Evolutionary conservation across 2,888 invertebrate species (phyloP).

Genomic region (Stenchaetothrips biformis): DNA sequence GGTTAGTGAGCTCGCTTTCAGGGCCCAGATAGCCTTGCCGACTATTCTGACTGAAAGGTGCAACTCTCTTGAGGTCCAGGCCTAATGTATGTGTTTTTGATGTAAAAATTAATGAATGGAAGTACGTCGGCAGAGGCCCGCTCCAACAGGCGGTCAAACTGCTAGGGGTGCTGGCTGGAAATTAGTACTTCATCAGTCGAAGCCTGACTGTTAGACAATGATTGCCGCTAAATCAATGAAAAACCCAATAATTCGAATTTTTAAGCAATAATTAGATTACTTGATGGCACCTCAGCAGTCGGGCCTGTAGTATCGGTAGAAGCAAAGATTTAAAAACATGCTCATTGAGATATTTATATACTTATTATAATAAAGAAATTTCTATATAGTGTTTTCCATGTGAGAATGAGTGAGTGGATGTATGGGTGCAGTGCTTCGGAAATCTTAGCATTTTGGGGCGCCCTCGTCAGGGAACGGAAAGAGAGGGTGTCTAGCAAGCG

Average conservation of each 20-base stretch:
- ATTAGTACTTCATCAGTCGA: conserved; percentile 20
- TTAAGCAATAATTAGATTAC: conserved; percentile 18
- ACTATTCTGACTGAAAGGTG: conserved; percentile 19
- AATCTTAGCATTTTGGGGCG: conserved; percentile 22
- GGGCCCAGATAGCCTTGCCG: conserved; percentile 16
- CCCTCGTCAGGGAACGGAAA: conserved; percentile 13
- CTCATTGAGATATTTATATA: conserved; percentile 22
- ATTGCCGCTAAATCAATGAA: neutral
- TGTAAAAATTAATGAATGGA: neutral
- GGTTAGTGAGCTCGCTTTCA: conserved; percentile 20
- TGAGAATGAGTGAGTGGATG: conserved; percentile 11
- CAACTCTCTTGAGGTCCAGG: conserved; percentile 20
- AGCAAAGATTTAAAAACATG: conserved; percentile 21
- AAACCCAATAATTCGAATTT: neutral
- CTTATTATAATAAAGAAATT: neutral
- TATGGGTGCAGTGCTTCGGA: conserved; percentile 22
- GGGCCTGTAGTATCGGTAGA: conserved; percentile 20
- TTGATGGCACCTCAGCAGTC: conserved; percentile 12
- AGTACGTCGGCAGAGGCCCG: conserved; percentile 9
- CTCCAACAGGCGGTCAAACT: conserved; percentile 22
- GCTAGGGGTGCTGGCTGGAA: conserved; percentile 7
- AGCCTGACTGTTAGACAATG: conserved; percentile 3
- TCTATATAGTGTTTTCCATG: conserved; percentile 20
- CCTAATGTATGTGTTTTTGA: conserved; percentile 1
- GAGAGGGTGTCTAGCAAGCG: conserved; percentile 7